Evolutionary conservation across 2,888 invertebrate species (phyloP).

Genomic region (Nephrotoma flavescens): DNA sequence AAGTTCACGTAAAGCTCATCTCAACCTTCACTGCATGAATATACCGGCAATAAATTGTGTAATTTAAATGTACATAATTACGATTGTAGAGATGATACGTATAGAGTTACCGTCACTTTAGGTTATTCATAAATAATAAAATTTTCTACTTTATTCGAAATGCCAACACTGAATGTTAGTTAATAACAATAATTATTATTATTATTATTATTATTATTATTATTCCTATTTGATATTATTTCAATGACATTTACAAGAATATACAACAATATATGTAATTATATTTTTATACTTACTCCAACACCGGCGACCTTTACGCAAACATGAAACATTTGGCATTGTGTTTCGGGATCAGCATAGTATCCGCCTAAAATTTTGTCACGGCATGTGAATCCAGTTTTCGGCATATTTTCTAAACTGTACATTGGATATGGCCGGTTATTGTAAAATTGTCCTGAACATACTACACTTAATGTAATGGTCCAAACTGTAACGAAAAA

Average conservation of each 20-base stretch:
- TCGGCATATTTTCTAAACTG: slow-evolving; percentile 42
- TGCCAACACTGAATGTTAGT: not conserved
- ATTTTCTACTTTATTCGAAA: not conserved
- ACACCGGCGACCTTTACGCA: slow-evolving; percentile 74
- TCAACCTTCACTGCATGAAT: not conserved
- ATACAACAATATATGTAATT: not conserved
- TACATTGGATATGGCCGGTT: slow-evolving; percentile 36
- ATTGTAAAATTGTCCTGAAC: slow-evolving; percentile 18
- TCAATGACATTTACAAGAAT: not conserved
- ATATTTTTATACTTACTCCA: slow-evolving; percentile 37
- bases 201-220: too few relatives aligned
- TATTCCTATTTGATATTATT: not conserved
- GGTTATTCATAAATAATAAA: not conserved
- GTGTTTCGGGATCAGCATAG: slow-evolving; percentile 74
- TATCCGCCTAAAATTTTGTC: slow-evolving; percentile 77
- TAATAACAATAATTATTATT: not conserved
- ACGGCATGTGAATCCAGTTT: slow-evolving; percentile 56
- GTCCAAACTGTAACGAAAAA: not conserved
- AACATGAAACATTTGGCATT: slow-evolving; percentile 81
- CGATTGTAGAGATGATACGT: not conserved
- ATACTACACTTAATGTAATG: not conserved
- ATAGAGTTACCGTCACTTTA: not conserved
- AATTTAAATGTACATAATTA: not conserved
- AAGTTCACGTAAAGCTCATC: not conserved
- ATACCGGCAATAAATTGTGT: not conserved